phyloP scores from a whole-genome alignment of 1,140 invertebrate genomes.

The Drosophila nigrodunni region DNA sequence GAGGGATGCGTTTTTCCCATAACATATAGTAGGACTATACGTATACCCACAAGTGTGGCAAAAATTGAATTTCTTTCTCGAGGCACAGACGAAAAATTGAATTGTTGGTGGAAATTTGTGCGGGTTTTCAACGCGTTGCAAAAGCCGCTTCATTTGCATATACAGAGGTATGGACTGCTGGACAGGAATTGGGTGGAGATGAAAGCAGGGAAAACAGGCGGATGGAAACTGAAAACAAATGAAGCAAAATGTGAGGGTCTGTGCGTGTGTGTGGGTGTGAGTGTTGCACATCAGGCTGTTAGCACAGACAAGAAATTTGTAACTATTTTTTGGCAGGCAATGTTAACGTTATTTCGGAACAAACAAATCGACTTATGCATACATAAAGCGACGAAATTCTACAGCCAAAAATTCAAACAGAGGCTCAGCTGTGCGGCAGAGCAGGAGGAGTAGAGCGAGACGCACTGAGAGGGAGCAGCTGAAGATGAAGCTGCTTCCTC shows the following conservation, averaged over 20 bases:
- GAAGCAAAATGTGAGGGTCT: background rate
- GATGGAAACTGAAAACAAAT: background rate
- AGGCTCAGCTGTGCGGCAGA: constrained; percentile 8
- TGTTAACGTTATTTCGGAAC: background rate
- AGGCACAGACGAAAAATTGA: constrained; percentile 52
- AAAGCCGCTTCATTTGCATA: constrained; percentile 18
- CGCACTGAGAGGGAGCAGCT: constrained; percentile 7
- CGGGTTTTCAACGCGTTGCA: constrained; percentile 25
- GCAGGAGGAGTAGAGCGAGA: background rate
- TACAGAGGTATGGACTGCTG: background rate
- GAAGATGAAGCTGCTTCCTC: constrained; percentile 8
- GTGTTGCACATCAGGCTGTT: constrained; percentile 20
- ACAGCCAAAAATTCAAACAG: background rate
- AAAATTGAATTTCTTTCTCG: constrained; percentile 23
- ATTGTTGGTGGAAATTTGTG: constrained; percentile 34
- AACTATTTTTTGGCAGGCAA: constrained; percentile 42
- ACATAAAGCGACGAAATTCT: constrained; percentile 17
- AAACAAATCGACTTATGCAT: constrained; percentile 72
- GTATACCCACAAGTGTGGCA: constrained; percentile 11
- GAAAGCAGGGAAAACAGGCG: background rate
- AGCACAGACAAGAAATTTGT: constrained; percentile 43
- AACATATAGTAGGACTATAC: background rate
- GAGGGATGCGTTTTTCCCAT: background rate
- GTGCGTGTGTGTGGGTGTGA: constrained; percentile 20
- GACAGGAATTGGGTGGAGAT: background rate